Percentiles rank a stretch among this genome's conserved stretches.
These are phyloP conservation scores for Zalophus californianus DNA, from an alignment of 2,797 vertebrate species.

Conservation along the genomic window DNA sequence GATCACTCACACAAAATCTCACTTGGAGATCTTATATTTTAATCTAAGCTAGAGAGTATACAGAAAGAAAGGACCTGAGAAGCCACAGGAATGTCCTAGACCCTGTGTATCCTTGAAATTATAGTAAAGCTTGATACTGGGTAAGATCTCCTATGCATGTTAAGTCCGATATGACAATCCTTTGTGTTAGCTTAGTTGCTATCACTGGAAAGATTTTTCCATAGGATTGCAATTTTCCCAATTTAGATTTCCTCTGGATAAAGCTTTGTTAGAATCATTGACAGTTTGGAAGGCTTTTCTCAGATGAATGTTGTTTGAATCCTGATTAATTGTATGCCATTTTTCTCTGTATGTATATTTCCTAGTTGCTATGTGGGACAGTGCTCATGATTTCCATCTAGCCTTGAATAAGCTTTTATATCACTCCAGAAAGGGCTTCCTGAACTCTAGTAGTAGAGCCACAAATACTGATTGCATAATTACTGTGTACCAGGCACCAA, in stretches of 20 bases:
- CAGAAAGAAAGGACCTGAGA: not conserved
- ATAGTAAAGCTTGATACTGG: not conserved
- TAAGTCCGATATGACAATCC: not conserved
- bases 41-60: not conserved
- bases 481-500: not conserved
- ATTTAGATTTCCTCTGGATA: conserved; percentile 48
- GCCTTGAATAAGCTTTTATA: not conserved
- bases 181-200: not conserved
- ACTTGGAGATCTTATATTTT: not conserved
- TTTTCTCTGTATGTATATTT: conserved; percentile 17
- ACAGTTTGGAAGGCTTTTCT: not conserved
- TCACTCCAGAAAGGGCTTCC: not conserved
- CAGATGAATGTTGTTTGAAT: conserved; percentile 7
- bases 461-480: not conserved
- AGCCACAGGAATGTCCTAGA: not conserved
- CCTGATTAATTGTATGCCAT: not conserved
- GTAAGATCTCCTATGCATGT: not conserved
- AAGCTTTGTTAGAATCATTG: conserved; percentile 17
- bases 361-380: not conserved
- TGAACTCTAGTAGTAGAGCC: not conserved
- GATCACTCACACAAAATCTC: not conserved
- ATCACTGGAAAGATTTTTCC: not conserved
- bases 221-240: not conserved
- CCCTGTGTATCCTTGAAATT: conserved; percentile 24
- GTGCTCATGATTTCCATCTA: not conserved